These are phyloP conservation scores for Dromiciops gliroides DNA, from an alignment of 2,113 vertebrate genomes.

Conservation along the genomic window DNA sequence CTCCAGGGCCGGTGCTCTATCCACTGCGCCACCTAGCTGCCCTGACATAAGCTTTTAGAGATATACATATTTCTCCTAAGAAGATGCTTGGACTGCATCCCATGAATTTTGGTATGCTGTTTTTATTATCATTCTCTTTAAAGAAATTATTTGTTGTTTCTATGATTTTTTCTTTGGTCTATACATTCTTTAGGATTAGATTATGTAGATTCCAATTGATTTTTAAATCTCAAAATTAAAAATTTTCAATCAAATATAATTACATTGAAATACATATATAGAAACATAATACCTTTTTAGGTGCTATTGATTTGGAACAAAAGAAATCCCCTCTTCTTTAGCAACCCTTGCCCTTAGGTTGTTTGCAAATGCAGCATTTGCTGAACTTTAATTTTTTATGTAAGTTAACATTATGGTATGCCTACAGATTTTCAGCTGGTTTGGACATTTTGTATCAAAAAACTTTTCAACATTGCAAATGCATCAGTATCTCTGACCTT, in stretches of 20 bases:
- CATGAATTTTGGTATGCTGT: neutral
- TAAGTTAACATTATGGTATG: neutral
- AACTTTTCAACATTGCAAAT: neutral
- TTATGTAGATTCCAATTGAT: neutral
- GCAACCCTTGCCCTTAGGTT: neutral
- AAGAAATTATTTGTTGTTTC: neutral
- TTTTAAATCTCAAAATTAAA: conserved; percentile 30
- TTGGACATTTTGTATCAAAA: neutral
- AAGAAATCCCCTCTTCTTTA: neutral
- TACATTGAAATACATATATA: neutral
- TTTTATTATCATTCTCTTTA: neutral
- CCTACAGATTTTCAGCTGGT: neutral
- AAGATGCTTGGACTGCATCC: neutral
- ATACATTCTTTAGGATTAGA: neutral
- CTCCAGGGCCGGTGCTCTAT: too few relatives aligned
- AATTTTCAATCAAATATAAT: neutral
- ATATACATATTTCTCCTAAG: neutral
- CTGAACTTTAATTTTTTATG: conserved; percentile 14
- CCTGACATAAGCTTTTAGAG: too few relatives aligned
- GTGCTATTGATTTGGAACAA: conserved; percentile 2
- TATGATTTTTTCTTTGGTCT: neutral
- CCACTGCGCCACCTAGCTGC: too few relatives aligned
- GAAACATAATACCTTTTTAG: conserved; percentile 29
- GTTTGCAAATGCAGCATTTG: neutral
- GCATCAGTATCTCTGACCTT: neutral